These are phyloP conservation scores for Oryzias woworae DNA, from an alignment of 2,113 vertebrate species.

Conservation along the genomic window DNA sequence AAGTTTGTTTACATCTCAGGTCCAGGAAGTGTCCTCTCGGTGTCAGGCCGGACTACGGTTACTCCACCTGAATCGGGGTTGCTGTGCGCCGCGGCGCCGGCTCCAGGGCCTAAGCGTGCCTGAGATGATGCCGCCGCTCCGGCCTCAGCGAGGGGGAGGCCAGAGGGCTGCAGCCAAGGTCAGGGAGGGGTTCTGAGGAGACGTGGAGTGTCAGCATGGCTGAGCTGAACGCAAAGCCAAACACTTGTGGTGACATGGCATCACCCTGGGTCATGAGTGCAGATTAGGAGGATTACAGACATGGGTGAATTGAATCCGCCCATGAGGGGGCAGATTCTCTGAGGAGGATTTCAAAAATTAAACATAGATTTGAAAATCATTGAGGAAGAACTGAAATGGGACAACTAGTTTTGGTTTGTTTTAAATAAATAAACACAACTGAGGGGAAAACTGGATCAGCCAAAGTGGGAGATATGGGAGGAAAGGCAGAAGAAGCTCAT, in stretches of 20 bases:
- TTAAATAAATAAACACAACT: too few species aligned
- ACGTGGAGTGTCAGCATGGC: constrained; percentile 50
- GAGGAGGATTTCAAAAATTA: too few species aligned
- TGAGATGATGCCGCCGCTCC: constrained; percentile 55
- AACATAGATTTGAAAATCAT: too few species aligned
- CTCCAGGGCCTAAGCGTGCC: constrained; percentile 56
- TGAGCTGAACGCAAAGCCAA: constrained; percentile 47
- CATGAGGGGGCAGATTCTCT: constrained; percentile 20
- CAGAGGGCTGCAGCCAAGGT: constrained; percentile 51
- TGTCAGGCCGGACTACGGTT: constrained; percentile 55
- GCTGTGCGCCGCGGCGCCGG: constrained; percentile 26
- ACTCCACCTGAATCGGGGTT: constrained; percentile 45
- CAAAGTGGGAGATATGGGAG: constrained; percentile 2
- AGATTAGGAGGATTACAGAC: constrained; percentile 61
- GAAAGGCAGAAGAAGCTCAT: constrained; percentile 44
- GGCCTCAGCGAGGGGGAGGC: constrained; percentile 38
- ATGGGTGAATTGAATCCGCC: constrained; percentile 29
- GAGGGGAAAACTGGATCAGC: too few species aligned
- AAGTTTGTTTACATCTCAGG: constrained; percentile 71
- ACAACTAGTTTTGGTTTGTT: too few species aligned
- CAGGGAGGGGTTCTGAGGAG: constrained; percentile 45
- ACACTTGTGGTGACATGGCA: constrained; percentile 59
- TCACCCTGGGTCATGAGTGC: constrained; percentile 55
- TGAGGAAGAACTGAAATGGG: too few species aligned
- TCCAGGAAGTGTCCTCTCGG: constrained; percentile 49